Conservation (phyloP, 2,888 invertebrate species). For the Callosobruchus maculatus region DNA sequence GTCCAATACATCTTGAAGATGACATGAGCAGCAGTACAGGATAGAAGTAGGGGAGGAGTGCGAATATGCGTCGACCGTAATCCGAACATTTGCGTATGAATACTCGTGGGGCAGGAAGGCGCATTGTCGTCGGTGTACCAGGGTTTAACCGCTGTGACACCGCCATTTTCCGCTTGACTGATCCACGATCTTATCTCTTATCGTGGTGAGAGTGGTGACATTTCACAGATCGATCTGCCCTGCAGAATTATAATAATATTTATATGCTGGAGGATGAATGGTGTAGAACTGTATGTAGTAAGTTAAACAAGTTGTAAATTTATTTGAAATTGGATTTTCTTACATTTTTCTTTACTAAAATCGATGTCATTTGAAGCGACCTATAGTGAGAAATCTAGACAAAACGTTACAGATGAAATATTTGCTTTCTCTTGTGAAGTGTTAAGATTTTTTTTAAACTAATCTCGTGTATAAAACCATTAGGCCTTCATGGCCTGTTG, state of each 20-base stretch:
- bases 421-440: no score
- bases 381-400: no score
- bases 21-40: constrained; percentile 15
- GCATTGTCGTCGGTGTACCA: constrained; percentile 36
- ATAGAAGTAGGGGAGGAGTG: neutral
- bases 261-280: neutral
- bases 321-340: no score
- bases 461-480: no score
- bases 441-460: no score
- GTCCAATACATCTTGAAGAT: constrained; percentile 27
- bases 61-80: constrained; percentile 29
- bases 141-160: constrained; percentile 44
- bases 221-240: neutral
- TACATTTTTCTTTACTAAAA: no score
- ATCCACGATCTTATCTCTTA: constrained; percentile 46
- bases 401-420: no score
- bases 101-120: constrained; percentile 15
- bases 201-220: constrained; percentile 28
- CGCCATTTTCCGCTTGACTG: constrained; percentile 50
- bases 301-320: neutral
- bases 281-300: neutral
- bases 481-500: no score
- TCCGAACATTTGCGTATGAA: constrained; percentile 49
- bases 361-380: no score
- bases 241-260: neutral